phyloP scores from a whole-genome alignment of 2,113 vertebrate species.

The Bothrops jararaca region DNA sequence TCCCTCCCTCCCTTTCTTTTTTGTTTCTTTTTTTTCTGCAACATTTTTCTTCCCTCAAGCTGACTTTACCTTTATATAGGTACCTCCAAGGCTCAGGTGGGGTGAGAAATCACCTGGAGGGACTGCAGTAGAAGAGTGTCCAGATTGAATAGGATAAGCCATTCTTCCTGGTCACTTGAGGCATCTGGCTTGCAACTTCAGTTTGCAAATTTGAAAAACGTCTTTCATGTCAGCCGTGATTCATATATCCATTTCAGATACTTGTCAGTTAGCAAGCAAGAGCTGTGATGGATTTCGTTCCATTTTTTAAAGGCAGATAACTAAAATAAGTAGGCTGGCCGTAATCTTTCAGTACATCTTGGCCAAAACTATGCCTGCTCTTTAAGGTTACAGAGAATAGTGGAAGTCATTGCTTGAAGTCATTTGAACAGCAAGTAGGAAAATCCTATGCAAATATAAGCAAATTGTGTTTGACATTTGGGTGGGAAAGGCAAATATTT shows the following conservation, averaged over 20 bases:
- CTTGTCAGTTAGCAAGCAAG: not conserved
- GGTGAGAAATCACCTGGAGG: not conserved
- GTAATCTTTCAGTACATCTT: not conserved
- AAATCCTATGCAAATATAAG: constrained; percentile 55
- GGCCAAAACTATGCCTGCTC: not conserved
- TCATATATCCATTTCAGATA: not conserved
- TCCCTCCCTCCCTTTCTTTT: not conserved
- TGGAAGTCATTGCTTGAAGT: constrained; percentile 32
- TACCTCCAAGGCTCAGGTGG: not conserved
- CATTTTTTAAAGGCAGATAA: not conserved
- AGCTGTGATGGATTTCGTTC: not conserved
- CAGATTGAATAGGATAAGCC: not conserved
- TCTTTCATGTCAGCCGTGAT: not conserved
- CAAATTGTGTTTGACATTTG: constrained; percentile 61
- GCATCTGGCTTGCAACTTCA: not conserved
- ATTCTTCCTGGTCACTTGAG: too few species aligned
- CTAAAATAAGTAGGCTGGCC: not conserved
- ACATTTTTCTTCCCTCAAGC: not conserved
- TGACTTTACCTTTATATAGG: not conserved
- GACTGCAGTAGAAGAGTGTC: not conserved
- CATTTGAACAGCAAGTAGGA: constrained; percentile 52
- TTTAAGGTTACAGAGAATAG: constrained; percentile 38
- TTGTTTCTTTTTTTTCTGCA: not conserved
- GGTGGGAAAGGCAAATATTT: constrained; percentile 54
- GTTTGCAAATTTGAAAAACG: not conserved